A percentile compares a stretch with the other conserved stretches of the same genome.
Conservation (phyloP, 2,797 vertebrate species). For the Falco rusticolus region DNA sequence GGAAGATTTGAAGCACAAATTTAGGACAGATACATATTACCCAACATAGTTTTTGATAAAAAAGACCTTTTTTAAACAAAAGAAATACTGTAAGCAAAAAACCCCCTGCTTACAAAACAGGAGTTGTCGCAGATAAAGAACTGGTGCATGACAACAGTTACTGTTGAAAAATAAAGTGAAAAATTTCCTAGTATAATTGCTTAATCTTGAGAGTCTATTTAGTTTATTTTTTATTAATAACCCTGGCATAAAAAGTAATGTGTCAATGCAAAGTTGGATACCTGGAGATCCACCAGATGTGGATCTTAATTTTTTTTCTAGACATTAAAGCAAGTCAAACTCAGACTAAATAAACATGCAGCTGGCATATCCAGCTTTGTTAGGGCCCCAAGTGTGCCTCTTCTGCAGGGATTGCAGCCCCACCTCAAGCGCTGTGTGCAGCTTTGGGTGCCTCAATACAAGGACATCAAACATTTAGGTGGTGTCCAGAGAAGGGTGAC, state of each 20-base stretch:
- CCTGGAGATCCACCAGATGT: neutral
- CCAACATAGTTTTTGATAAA: neutral
- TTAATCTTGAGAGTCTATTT: neutral
- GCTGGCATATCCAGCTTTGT: neutral
- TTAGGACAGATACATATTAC: neutral
- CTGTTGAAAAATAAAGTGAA: neutral
- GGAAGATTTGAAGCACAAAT: neutral
- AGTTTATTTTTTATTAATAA: neutral
- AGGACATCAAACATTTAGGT: neutral
- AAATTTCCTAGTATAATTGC: neutral
- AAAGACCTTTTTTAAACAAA: neutral
- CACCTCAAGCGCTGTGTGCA: fast-evolving
- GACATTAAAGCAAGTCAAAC: neutral
- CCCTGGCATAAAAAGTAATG: neutral
- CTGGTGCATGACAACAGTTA: neutral
- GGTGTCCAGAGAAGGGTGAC: neutral
- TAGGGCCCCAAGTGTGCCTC: neutral
- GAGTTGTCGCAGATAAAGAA: neutral
- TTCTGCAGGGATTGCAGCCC: neutral
- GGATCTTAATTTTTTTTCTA: neutral
- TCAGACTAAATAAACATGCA: neutral
- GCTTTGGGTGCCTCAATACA: neutral
- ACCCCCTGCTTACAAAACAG: neutral
- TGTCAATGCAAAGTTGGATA: neutral
- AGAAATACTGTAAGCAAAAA: neutral